Evolutionary conservation across 2,888 invertebrate genomes (phyloP).

Genomic region (Ormyrus pomaceus): DNA sequence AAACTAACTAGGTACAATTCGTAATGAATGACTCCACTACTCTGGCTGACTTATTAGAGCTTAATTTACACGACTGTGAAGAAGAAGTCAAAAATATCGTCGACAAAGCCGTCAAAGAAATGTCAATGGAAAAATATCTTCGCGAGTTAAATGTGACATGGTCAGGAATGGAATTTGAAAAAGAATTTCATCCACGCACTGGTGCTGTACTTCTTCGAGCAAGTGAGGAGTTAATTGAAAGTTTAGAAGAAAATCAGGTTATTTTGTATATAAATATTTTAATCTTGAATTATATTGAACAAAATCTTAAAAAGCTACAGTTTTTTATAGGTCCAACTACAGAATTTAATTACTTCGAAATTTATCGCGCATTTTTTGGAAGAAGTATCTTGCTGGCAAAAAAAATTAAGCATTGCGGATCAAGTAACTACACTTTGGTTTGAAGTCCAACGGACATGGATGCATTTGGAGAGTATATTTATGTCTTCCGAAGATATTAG

Average conservation of each 20-base stretch:
- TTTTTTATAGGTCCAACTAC: slow-evolving; percentile 86
- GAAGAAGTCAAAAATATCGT: slow-evolving; percentile 98
- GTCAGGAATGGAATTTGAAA: slow-evolving; percentile 94
- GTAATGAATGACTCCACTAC: slow-evolving; percentile 96
- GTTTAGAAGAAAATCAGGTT: slow-evolving; percentile 97
- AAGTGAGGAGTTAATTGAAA: slow-evolving; percentile 97
- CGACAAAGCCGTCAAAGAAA: slow-evolving; percentile 98
- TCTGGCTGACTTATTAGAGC: slow-evolving; percentile 90
- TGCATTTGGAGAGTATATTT: slow-evolving; percentile 97
- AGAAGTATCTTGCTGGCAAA: slow-evolving; percentile 96
- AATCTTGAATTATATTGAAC: not conserved
- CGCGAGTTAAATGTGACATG: slow-evolving; percentile 94
- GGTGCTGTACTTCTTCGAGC: slow-evolving; percentile 90
- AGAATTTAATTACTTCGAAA: slow-evolving; percentile 97
- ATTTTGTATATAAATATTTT: slow-evolving; percentile 14
- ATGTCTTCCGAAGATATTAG: slow-evolving; percentile 98
- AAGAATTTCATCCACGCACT: slow-evolving; percentile 92
- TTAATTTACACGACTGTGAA: slow-evolving; percentile 97
- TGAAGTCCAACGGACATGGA: slow-evolving; percentile 98
- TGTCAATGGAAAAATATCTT: slow-evolving; percentile 98
- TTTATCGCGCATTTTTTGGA: slow-evolving; percentile 96
- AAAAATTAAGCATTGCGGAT: slow-evolving; percentile 93
- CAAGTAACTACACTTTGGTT: slow-evolving; percentile 95
- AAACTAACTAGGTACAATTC: slow-evolving; percentile 85
- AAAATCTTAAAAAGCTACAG: not conserved